A percentile compares a stretch with the other conserved stretches of the same genome.
These are phyloP conservation scores for Ceratothoa steindachneri DNA, from an alignment of 2,888 invertebrate genomes.

Conservation along the genomic window DNA sequence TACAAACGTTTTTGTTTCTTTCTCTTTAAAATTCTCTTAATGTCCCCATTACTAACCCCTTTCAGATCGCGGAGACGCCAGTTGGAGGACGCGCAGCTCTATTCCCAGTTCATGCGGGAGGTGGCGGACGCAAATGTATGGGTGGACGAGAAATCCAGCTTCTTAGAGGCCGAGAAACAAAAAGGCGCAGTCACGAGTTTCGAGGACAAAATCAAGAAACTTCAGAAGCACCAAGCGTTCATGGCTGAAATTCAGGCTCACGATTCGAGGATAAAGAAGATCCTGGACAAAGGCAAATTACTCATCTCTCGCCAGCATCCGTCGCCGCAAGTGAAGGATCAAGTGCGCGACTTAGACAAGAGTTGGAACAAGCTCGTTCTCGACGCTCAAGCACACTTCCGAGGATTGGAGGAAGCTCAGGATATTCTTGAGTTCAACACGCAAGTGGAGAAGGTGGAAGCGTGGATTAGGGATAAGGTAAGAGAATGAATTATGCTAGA, in stretches of 20 bases:
- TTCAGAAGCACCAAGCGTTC: conserved; percentile 92
- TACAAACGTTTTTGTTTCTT: neutral
- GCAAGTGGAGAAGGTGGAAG: conserved; percentile 88
- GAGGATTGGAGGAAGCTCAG: conserved; percentile 92
- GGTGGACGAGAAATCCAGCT: conserved; percentile 87
- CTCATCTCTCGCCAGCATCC: conserved; percentile 68
- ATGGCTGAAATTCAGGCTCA: conserved; percentile 87
- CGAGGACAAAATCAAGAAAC: conserved; percentile 90
- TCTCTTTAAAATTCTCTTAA: neutral
- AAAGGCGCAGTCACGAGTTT: conserved; percentile 72
- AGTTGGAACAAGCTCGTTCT: conserved; percentile 74
- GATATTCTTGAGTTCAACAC: conserved; percentile 96
- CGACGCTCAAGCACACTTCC: conserved; percentile 63
- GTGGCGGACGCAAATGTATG: conserved; percentile 84
- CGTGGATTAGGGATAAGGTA: conserved; percentile 94
- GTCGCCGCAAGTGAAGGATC: conserved; percentile 65
- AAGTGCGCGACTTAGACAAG: conserved; percentile 65
- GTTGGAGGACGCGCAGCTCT: conserved; percentile 72
- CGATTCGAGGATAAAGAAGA: conserved; percentile 75
- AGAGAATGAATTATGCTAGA: neutral
- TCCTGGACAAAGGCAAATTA: conserved; percentile 61
- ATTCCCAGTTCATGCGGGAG: conserved; percentile 87
- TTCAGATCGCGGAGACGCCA: conserved; percentile 61
- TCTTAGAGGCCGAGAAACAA: conserved; percentile 69
- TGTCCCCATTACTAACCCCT: neutral